Conservation (phyloP, 1,140 invertebrate species). For the Triops cancriformis region DNA sequence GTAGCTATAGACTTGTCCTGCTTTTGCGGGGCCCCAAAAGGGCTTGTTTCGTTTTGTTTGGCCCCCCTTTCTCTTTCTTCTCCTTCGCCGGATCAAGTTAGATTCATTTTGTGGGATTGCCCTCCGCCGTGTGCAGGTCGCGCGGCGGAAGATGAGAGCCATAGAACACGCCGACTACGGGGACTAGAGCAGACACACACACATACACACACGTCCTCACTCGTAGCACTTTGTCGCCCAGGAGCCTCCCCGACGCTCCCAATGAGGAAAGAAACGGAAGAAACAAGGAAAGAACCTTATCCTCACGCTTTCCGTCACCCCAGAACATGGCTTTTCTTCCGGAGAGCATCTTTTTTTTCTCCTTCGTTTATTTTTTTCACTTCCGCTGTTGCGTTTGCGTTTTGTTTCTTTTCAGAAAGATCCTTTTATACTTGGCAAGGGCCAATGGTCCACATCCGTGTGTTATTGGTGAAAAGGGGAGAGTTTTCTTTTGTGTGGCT, state of each 20-base stretch:
- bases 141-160: constrained; percentile 1
- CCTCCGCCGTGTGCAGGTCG: background rate
- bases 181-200: background rate
- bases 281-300: background rate
- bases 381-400: too few relatives aligned
- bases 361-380: too few relatives aligned
- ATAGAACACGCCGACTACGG: background rate
- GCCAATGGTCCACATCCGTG: too few relatives aligned
- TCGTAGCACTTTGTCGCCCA: background rate
- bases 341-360: background rate
- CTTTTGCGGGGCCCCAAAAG: background rate
- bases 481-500: too few relatives aligned
- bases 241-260: background rate
- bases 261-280: background rate
- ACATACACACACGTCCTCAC: background rate
- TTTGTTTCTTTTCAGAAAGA: too few relatives aligned
- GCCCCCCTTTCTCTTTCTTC: background rate
- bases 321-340: constrained; percentile 10
- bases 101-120: constrained; percentile 13
- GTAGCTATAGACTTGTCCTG: background rate
- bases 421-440: too few relatives aligned
- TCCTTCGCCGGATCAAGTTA: background rate
- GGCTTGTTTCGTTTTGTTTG: background rate
- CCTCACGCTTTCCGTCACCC: constrained; percentile 6
- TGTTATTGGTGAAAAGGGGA: too few relatives aligned